Evolutionary conservation across 2,888 invertebrate species (phyloP), one percentile per base, ranked within the genome.

Genomic region (Sicus ferrugineus): DNA sequence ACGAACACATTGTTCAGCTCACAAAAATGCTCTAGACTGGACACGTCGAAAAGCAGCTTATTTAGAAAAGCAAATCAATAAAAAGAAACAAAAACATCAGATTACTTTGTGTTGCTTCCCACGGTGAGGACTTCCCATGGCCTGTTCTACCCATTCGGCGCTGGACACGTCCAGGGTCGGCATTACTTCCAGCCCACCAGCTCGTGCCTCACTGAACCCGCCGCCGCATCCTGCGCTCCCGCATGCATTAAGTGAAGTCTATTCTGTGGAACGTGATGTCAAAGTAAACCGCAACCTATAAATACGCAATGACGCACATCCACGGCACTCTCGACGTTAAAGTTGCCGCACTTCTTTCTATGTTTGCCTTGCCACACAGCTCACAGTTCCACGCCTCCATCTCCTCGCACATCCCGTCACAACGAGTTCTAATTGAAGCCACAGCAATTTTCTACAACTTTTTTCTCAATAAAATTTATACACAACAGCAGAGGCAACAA

Each of bases 381-480:
- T 42, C 42, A 3, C 16, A 34, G 34, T 14, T n/a, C n/a, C n/a
- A n/a, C n/a, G n/a, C n/a, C n/a, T n/a, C n/a, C n/a, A n/a, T n/a
- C n/a, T n/a, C 34, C 34, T 34, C 34, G n/a, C 14, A 42, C 5
- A 2, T 42, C 42, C 42, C n/a, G 42, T 42, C 42, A n/a, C 14
- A 16, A n/a, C 38, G 19, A 30, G 28, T 26, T 54, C 23, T 23
- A 28, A 54, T 11, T 54, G 50, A 50, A 50, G 70, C 68, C 73
- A 64, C 64, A 67, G 72, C 72, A 73, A 74, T 75, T 73, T 72
- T 72, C 64, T 54, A 28, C 14, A 64, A 70, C 75, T 75, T 73
- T 73, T 74, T 74, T 74, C 72, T 73, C 71, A 70, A 70, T 72
- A 77, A 73, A 74, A 74, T 75, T 74, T 75, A 75, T 42, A n/a